Evolutionary conservation across 2,797 vertebrate species (phyloP).

Genomic region (Chiroxiphia lanceolata): DNA sequence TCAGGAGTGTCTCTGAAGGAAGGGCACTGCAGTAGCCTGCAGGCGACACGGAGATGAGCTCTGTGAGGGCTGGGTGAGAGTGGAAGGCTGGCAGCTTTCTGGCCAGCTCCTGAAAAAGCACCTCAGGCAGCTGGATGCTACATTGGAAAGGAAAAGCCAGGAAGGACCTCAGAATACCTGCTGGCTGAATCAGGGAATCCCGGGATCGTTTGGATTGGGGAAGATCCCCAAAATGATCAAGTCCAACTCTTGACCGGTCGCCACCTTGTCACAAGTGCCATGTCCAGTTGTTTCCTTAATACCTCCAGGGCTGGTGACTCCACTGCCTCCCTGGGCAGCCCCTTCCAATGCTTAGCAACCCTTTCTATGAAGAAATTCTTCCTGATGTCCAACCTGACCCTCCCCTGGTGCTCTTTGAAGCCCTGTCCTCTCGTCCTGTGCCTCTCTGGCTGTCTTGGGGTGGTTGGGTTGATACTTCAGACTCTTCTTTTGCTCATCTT

Average conservation of each 20-base stretch:
- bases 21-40: not conserved
- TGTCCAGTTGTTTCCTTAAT: not conserved
- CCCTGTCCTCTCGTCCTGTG: not conserved
- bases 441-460: not conserved
- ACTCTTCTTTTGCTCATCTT: not conserved
- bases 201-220: not conserved
- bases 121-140: not conserved
- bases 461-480: not conserved
- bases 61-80: not conserved
- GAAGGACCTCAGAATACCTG: not conserved
- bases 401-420: not conserved
- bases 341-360: not conserved
- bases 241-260: not conserved
- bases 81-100: not conserved
- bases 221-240: not conserved
- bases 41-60: not conserved
- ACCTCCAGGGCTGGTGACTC: not conserved
- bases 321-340: not conserved
- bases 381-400: not conserved
- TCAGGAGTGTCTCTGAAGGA: not conserved
- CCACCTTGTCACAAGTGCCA: not conserved
- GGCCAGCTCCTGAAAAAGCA: not conserved
- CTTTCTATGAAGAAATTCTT: not conserved
- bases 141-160: not conserved
- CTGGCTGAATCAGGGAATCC: not conserved